phyloP scores from a whole-genome alignment of 1,140 invertebrate genomes.

The Drosophila bocki region DNA sequence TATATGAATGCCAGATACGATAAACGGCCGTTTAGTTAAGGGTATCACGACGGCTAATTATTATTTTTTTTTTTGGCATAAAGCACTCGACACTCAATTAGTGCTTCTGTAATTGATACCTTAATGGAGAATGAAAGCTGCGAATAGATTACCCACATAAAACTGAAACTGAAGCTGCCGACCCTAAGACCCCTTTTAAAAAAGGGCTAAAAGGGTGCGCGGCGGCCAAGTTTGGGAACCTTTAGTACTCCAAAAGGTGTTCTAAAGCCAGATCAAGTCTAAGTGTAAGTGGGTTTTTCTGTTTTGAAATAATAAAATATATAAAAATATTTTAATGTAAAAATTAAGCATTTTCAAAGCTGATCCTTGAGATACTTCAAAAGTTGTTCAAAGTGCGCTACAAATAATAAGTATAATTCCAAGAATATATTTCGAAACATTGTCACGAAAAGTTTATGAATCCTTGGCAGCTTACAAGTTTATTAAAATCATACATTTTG shows the following conservation, averaged over 20 bases:
- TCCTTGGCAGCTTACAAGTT: background rate
- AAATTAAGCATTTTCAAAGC: background rate
- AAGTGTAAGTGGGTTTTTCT: conserved; percentile 5
- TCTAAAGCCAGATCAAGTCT: conserved; percentile 12
- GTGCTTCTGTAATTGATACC: conserved; percentile 32
- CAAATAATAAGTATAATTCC: background rate
- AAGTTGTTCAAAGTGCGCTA: background rate
- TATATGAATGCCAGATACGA: conserved; percentile 42
- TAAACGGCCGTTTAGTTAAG: conserved; percentile 38
- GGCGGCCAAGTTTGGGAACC: conserved; percentile 3
- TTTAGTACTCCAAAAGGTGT: conserved; percentile 11
- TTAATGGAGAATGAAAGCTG: background rate
- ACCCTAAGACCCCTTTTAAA: conserved; percentile 17
- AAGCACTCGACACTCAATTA: conserved; percentile 29
- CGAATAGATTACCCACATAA: background rate
- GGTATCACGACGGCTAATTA: conserved; percentile 36
- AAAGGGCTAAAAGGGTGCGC: conserved; percentile 14
- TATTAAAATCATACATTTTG: background rate
- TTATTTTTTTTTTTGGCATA: conserved; percentile 17
- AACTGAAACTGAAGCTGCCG: background rate
- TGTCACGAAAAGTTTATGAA: background rate
- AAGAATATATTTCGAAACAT: background rate
- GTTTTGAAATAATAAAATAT: conserved; percentile 8
- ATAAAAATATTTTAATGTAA: background rate
- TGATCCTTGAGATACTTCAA: no score